These are phyloP conservation scores for Rhinogobio ventralis DNA, from an alignment of 2,797 vertebrate genomes.

Conservation along the genomic window DNA sequence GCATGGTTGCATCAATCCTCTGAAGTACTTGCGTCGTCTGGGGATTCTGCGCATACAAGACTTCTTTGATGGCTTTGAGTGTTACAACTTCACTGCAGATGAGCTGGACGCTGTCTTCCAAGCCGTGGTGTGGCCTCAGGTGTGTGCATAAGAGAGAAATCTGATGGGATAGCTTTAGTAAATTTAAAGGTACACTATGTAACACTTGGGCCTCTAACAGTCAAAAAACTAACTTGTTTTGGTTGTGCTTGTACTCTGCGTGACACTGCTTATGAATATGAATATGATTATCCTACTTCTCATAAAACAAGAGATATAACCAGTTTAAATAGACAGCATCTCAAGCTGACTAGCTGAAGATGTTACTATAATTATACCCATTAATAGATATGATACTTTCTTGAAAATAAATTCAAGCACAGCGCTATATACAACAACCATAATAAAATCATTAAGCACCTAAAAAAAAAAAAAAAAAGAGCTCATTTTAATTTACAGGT, in stretches of 20 bases:
- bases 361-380: neutral
- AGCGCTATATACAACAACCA: neutral
- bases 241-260: neutral
- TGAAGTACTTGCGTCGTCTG: constrained; percentile 93
- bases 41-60: constrained; percentile 88
- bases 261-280: neutral
- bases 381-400: neutral
- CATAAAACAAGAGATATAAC: neutral
- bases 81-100: constrained; percentile 84
- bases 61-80: constrained; percentile 90
- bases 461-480: neutral
- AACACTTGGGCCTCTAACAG: neutral
- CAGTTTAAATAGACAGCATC: neutral
- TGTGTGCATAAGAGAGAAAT: constrained; percentile 62
- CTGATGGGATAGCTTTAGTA: neutral
- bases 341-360: neutral
- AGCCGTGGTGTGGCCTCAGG: constrained; percentile 93
- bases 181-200: neutral
- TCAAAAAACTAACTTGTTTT: neutral
- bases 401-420: neutral
- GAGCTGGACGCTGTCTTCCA: constrained; percentile 91
- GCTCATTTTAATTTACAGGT: neutral
- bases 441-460: neutral
- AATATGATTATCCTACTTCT: neutral
- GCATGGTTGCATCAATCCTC: constrained; percentile 84